Evolutionary conservation across 2,797 vertebrate genomes (phyloP), one percentile per base, ranked within the genome.

Genomic region (Fringilla coelebs): DNA sequence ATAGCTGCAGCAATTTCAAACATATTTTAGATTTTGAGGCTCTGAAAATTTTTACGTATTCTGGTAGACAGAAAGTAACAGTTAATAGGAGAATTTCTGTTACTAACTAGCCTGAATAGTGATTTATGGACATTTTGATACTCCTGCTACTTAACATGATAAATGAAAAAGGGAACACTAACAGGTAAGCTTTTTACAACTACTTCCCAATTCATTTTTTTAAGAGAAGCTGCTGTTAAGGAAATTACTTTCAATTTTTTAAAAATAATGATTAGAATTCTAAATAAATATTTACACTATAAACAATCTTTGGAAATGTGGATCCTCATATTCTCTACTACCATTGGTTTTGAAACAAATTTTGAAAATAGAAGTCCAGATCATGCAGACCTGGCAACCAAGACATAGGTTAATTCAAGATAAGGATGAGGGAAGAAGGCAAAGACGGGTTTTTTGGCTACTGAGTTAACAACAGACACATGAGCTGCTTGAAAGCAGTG

Each of bases 41-140:
- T 94, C 90, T 94, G 76, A 48, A 97, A 86, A 94, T 73, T 95
- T 97, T 95, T 93, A 95, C 83, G 91, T 95, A 43, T 92, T 91
- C 61, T 51, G 24, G 58, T 55, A 96, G 93, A 94, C 60, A 93
- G 87, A 94, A 96, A 95, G 84, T 73, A 91, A 93, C 45, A 93
- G 54, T 88, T 87, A 92, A 94, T 13, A 85, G 84, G 65, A 93
- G 84, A 90, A 96, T 94, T 97, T 93, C 67, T 43, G 83, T 85
- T 96, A 76, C 85, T 85, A 96, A 96, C 82, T 85, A 71, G 67
- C 4, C 28, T 72, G 78, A 96, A 92, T 89, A 90, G 90, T 94
- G 88, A 96, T 76, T 88, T 73, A 76, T 46, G 60, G 76, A 54
- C 10, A 22, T 65, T 67, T 15, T 68, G 31, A 80, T 61, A 57